phyloP scores from a whole-genome alignment of 92 coral and sea anemone species.

The Palythoa heliodiscus region DNA sequence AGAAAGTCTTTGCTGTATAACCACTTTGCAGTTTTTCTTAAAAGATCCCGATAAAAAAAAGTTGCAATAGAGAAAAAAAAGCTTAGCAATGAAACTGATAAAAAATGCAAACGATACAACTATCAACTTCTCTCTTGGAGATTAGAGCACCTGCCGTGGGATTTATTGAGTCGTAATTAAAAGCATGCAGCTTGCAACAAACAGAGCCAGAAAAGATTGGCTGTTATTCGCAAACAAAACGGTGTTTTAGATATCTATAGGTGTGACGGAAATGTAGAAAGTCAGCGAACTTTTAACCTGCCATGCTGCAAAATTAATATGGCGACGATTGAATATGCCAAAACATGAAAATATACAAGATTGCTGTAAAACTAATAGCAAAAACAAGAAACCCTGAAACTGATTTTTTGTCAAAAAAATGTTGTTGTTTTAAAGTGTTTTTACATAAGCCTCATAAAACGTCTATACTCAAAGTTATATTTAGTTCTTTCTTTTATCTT shows the following conservation, averaged over 20 bases:
- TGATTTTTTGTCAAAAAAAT: neutral
- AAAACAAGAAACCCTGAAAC: neutral
- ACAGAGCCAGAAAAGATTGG: neutral
- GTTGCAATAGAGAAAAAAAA: neutral
- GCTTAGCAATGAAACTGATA: neutral
- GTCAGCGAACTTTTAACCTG: neutral
- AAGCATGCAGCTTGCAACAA: neutral
- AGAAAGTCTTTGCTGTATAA: neutral
- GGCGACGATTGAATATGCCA: no score
- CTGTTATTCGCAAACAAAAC: neutral
- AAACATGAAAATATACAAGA: no score
- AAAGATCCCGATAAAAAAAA: neutral
- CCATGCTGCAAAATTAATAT: neutral
- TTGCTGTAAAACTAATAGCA: neutral
- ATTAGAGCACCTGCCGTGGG: constrained; percentile 26
- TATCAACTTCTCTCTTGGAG: constrained; percentile 10
- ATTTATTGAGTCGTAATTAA: neutral
- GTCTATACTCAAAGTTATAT: neutral
- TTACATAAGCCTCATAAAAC: no score
- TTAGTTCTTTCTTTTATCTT: neutral
- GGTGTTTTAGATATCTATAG: neutral
- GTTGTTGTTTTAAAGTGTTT: no score
- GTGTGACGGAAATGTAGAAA: neutral
- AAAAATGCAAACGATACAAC: constrained; percentile 8
- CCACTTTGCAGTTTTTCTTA: neutral